A percentile compares a stretch with the other conserved stretches of the same genome.
phyloP scores from a whole-genome alignment of 2,888 invertebrate species.

The Cephus sareptanus region DNA sequence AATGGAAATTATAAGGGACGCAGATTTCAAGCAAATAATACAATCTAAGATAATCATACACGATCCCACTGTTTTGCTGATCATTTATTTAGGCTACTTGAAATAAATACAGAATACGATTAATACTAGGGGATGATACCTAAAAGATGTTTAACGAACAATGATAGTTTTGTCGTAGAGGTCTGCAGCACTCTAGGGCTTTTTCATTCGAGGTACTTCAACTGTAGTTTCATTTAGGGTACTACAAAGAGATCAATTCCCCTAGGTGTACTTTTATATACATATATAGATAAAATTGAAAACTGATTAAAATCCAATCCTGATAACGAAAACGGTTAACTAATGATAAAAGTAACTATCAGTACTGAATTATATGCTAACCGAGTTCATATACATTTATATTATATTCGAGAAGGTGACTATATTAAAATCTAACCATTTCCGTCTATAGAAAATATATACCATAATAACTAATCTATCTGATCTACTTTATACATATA shows the following conservation, averaged over 20 bases:
- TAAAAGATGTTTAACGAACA: not conserved
- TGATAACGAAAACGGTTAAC: not conserved
- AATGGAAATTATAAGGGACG: not conserved
- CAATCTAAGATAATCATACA: not conserved
- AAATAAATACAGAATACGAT: not conserved
- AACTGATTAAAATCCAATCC: not conserved
- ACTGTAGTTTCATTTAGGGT: not conserved
- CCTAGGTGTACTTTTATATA: not conserved
- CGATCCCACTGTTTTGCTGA: not conserved
- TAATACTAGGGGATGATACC: not conserved
- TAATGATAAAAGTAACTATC: not conserved
- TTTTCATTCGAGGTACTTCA: not conserved
- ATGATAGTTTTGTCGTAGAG: not conserved
- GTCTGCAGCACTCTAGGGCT: not conserved
- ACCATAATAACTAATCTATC: too few species aligned
- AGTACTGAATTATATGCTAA: not conserved
- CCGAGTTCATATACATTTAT: not conserved
- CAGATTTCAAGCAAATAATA: not conserved
- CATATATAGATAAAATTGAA: not conserved
- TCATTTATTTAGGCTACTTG: not conserved
- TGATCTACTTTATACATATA: slow-evolving; percentile 18
- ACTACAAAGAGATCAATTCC: not conserved
- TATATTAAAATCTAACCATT: slow-evolving; percentile 46
- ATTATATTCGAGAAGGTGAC: slow-evolving; percentile 16
- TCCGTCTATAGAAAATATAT: not conserved